Evolutionary conservation across 1,140 invertebrate genomes (phyloP).

Genomic region (Teleogryllus occipitalis): DNA sequence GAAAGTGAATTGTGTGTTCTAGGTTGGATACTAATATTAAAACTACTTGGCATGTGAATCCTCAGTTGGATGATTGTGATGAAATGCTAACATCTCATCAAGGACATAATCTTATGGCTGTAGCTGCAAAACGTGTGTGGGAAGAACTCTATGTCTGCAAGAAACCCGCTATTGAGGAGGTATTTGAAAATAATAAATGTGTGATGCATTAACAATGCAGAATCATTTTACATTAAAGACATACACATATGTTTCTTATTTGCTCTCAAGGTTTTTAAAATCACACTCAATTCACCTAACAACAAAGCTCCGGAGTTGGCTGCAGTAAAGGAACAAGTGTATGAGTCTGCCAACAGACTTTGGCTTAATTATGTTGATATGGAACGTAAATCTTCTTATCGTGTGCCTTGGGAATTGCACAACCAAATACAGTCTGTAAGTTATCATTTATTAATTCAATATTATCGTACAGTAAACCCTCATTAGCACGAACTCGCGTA

Average conservation of each 20-base stretch:
- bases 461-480: too few species aligned
- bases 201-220: background rate
- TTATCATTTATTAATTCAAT: conserved; percentile 16
- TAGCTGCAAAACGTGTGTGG: conserved; percentile 90
- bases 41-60: conserved; percentile 85
- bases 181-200: conserved; percentile 17
- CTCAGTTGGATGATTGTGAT: conserved; percentile 60
- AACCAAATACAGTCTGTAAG: conserved; percentile 84
- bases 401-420: conserved; percentile 82
- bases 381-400: conserved; percentile 76
- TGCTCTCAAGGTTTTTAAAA: conserved; percentile 64
- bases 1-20: conserved; percentile 16
- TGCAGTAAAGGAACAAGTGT: conserved; percentile 69
- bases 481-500: background rate
- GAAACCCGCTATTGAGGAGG: conserved; percentile 86
- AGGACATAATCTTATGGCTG: conserved; percentile 76
- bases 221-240: background rate
- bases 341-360: conserved; percentile 73
- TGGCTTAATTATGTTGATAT: conserved; percentile 88
- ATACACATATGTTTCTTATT: background rate
- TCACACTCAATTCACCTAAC: conserved; percentile 61
- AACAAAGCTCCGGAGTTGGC: conserved; percentile 73
- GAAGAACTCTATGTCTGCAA: conserved; percentile 94
- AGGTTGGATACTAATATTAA: conserved; percentile 62
- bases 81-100: conserved; percentile 69